Percentiles rank a stretch among this genome's conserved stretches.
Evolutionary conservation across 37 sponge, comb jelly and placozoan genomes (phyloP).

Genomic region (Aplysina aerophoba): DNA sequence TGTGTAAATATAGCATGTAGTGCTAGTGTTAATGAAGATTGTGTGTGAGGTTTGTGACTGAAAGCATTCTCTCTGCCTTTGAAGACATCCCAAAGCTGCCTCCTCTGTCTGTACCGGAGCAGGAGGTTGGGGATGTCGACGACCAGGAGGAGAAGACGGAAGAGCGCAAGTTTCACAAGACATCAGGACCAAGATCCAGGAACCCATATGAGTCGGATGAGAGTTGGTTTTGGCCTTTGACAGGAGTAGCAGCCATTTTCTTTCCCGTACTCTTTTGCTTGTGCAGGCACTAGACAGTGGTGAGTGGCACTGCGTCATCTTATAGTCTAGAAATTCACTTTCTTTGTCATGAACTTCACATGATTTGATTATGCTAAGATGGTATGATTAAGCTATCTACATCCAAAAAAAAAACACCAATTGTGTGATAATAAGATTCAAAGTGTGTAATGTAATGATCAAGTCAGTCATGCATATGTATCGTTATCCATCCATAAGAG

Average conservation of each 20-base stretch:
- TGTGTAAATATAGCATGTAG: background rate
- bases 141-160: background rate
- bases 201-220: constrained; percentile 92
- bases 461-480: too few species aligned
- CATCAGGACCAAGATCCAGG: constrained; percentile 73
- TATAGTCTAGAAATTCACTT: background rate
- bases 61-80: background rate
- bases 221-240: constrained; percentile 91
- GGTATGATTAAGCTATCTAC: too few species aligned
- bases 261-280: constrained; percentile 89
- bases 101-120: constrained; percentile 23
- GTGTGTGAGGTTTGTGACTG: too few species aligned
- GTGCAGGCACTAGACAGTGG: constrained; percentile 59
- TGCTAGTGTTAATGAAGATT: background rate
- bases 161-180: constrained; percentile 67
- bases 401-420: too few species aligned
- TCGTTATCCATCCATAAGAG: too few species aligned
- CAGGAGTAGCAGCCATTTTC: constrained; percentile 89
- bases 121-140: background rate
- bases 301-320: background rate
- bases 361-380: background rate
- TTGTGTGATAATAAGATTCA: too few species aligned
- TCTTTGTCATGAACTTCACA: too few species aligned
- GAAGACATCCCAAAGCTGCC: constrained; percentile 82
- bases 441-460: too few species aligned